Conservation (phyloP, 2,888 invertebrate genomes). For the Trachelus troglodyta region DNA sequence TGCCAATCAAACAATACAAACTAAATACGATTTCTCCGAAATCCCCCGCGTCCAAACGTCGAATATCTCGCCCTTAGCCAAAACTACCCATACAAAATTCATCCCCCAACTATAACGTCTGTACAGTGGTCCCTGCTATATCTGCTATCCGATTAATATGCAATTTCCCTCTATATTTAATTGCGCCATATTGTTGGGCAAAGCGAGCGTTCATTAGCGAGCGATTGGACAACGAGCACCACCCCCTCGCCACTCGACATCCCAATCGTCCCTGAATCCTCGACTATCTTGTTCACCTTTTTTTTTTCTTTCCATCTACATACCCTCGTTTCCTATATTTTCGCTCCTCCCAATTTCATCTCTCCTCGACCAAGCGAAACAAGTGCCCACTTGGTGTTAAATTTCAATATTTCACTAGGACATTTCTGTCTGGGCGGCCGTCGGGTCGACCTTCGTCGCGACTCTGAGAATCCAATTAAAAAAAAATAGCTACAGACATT, state of each 20-base stretch:
- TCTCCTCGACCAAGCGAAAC: neutral
- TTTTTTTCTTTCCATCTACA: neutral
- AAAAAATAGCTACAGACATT: neutral
- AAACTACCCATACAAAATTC: neutral
- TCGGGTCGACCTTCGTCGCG: neutral
- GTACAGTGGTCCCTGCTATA: neutral
- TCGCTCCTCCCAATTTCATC: neutral
- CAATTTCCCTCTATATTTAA: neutral
- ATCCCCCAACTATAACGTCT: neutral
- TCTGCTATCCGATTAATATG: neutral
- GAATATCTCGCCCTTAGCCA: neutral
- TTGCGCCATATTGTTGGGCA: neutral
- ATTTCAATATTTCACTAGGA: neutral
- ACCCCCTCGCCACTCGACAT: neutral
- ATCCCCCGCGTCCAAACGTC: neutral
- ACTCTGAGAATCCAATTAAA: neutral
- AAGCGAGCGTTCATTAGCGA: neutral
- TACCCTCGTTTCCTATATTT: neutral
- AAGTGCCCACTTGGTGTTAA: neutral
- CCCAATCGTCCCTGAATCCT: constrained; percentile 2
- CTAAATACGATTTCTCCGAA: constrained; percentile 7
- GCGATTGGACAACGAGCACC: neutral
- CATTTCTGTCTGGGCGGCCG: neutral
- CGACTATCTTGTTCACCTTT: neutral
- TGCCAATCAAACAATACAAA: constrained; percentile 43